phyloP scores from a whole-genome alignment of 2,113 vertebrate genomes.

The Bos taurus region ARS-UCD2.0 NC_037338.1:10675001-10675500 shows the following conservation, averaged over 20 bases:
- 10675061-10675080: background rate
- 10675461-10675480: too few relatives aligned
- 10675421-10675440: too few relatives aligned
- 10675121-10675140: background rate
- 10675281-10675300: background rate
- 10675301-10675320: background rate
- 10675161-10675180: background rate
- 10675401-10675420: too few relatives aligned
- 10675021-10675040: background rate
- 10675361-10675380: too few relatives aligned
- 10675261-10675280: background rate
- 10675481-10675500: background rate
- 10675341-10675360: too few relatives aligned
- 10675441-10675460: too few relatives aligned
- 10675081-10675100: background rate
- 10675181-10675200: background rate
- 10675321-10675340: too few relatives aligned
- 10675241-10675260: background rate
- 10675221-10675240: background rate
- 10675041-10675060: constrained; percentile 13
- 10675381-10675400: too few relatives aligned
- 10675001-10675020: background rate
- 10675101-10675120: background rate
- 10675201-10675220: background rate
- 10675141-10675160: background rate